Base-by-base conservation (phyloP, 1,140 invertebrate species). In the Papilio dardanus region DNA sequence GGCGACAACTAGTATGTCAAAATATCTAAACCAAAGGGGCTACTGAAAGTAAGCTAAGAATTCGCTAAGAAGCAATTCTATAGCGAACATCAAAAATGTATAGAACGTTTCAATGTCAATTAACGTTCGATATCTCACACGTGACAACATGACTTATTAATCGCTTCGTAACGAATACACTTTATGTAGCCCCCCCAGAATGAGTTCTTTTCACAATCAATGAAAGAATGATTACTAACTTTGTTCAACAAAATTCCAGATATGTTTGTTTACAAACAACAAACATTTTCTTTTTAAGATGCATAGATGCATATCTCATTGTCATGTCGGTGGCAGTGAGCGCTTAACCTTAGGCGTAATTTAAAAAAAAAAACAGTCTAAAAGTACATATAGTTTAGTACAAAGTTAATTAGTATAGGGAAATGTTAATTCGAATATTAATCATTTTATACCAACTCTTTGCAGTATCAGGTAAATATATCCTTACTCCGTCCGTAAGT, bases 191-290 rank as follows among this genome's bases (percentile, higher is more conserved):
- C n/a, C n/a, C n/a, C n/a, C n/a, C n/a, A n/a, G n/a, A n/a, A n/a
- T n/a, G n/a, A n/a, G n/a, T n/a, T n/a, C n/a, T n/a, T n/a, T n/a
- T n/a, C n/a, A n/a, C n/a, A n/a, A n/a, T n/a, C n/a, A n/a, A n/a
- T n/a, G n/a, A n/a, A n/a, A n/a, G 24, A 4, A 62, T 0, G 2
- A n/a, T n/a, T n/a, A n/a, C n/a, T 28, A 12, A 28, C 24, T 28
- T 62, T 58, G 8, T 28, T 14, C 54, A 62, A 62, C 54, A 62
- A 62, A 62, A 62, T 62, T 14, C 54, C 54, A 30, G 24, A 30
- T 62, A 21, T 16, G 10, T 62, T 62, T 62, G 14, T 62, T 62
- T 62, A 62, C 24, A 62, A 62, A 62, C 54, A 62, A 16, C n/a
- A 50, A n/a, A 21, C 12, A 12, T 14, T 28, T 62, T 62, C 24